These are phyloP conservation scores for Neoaliturus tenellus DNA, from an alignment of 2,888 invertebrate genomes.

Conservation along the genomic window DNA sequence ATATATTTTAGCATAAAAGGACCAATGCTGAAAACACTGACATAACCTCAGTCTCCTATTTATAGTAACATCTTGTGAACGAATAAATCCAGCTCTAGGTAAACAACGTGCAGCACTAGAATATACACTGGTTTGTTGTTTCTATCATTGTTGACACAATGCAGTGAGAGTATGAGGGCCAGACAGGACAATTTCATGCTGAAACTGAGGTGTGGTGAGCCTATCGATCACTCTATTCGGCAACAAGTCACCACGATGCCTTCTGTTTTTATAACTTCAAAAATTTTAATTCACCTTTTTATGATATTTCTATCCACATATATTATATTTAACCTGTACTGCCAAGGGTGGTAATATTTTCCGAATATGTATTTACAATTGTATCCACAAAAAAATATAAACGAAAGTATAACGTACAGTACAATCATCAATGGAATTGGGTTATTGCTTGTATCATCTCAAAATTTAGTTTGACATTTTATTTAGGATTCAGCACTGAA, in stretches of 20 bases:
- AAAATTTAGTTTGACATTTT: no score
- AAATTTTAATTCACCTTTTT: no score
- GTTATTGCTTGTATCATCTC: not conserved
- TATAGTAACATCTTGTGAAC: not conserved
- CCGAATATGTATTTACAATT: not conserved
- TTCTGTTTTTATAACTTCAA: not conserved
- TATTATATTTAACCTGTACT: no score
- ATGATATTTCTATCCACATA: no score
- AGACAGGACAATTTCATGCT: constrained; percentile 25
- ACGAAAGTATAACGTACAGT: not conserved
- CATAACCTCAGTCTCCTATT: no score
- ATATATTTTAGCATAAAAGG: no score
- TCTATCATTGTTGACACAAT: not conserved
- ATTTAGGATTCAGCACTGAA: not conserved
- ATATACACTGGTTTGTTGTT: constrained; percentile 5
- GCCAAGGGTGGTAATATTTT: not conserved
- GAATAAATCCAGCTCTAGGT: not conserved
- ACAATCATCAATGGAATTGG: not conserved
- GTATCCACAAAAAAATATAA: not conserved
- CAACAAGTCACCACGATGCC: constrained; percentile 21
- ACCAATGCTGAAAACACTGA: no score
- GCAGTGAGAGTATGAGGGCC: not conserved
- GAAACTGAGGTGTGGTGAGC: not conserved
- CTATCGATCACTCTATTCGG: constrained; percentile 25
- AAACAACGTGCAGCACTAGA: not conserved